phyloP scores from a whole-genome alignment of 1,140 invertebrate species.

The Brachionus sp. region DNA sequence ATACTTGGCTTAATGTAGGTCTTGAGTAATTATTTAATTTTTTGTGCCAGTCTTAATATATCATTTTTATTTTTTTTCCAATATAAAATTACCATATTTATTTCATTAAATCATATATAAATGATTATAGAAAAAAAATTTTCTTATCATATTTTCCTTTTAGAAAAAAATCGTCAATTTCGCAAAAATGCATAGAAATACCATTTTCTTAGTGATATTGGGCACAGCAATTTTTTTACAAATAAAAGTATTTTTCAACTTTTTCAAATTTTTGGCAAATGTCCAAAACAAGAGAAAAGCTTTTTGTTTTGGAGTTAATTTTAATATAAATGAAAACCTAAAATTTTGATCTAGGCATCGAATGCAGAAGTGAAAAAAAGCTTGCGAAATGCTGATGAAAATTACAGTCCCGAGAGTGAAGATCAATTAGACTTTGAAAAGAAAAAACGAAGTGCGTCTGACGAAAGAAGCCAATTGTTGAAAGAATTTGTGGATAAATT shows the following conservation, averaged over 20 bases:
- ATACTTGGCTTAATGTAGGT: neutral
- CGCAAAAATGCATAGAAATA: constrained; percentile 5
- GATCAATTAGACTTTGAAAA: neutral
- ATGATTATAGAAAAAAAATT: neutral
- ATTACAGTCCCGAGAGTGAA: neutral
- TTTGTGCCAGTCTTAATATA: neutral
- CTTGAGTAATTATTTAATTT: neutral
- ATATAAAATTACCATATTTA: neutral
- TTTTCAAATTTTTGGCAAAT: neutral
- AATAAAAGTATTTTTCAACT: neutral
- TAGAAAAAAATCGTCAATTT: neutral
- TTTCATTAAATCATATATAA: neutral
- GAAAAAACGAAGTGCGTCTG: constrained; percentile 6
- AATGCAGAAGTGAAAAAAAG: constrained; percentile 27
- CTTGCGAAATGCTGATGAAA: neutral
- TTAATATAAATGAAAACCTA: no score
- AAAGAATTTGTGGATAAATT: neutral
- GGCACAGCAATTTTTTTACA: neutral
- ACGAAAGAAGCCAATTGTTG: neutral
- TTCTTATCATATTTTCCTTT: neutral
- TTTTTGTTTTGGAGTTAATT: neutral
- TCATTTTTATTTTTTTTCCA: neutral
- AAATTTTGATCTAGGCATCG: neutral
- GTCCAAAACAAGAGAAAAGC: neutral
- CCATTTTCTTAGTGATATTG: neutral